phyloP scores from a whole-genome alignment of 1,140 invertebrate genomes.

The Bombus picipes region DNA sequence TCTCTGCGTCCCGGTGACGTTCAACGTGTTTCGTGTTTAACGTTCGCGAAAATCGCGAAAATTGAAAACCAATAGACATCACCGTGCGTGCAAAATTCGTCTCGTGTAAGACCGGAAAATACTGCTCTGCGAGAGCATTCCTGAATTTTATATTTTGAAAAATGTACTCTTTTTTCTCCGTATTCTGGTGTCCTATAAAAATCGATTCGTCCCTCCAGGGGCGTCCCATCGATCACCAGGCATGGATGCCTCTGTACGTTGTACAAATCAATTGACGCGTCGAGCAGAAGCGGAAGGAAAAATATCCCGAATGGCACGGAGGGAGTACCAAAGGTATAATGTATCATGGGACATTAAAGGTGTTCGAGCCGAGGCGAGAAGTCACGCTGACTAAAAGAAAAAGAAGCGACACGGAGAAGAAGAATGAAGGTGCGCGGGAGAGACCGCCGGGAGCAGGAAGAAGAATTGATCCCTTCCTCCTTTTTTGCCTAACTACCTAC shows the following conservation, averaged over 20 bases:
- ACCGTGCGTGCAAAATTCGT: not conserved
- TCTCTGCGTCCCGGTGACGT: not conserved
- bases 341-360: constrained; percentile 20
- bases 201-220: not conserved
- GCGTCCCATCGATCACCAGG: not conserved
- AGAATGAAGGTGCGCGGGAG: not conserved
- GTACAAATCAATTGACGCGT: constrained; percentile 7
- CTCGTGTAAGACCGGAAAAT: no score
- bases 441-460: not conserved
- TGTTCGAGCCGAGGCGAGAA: not conserved
- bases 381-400: not conserved
- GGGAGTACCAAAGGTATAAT: not conserved
- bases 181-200: not conserved
- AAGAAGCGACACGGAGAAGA: not conserved
- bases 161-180: not conserved
- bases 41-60: constrained; percentile 15
- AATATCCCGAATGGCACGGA: not conserved
- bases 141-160: not conserved
- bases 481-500: not conserved
- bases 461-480: constrained; percentile 1
- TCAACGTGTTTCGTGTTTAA: not conserved
- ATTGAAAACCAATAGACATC: constrained; percentile 30
- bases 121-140: no score
- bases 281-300: not conserved
- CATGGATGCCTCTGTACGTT: not conserved